Base-by-base conservation (phyloP, 1,140 invertebrate genomes). In the Cyclina sinensis region DNA sequence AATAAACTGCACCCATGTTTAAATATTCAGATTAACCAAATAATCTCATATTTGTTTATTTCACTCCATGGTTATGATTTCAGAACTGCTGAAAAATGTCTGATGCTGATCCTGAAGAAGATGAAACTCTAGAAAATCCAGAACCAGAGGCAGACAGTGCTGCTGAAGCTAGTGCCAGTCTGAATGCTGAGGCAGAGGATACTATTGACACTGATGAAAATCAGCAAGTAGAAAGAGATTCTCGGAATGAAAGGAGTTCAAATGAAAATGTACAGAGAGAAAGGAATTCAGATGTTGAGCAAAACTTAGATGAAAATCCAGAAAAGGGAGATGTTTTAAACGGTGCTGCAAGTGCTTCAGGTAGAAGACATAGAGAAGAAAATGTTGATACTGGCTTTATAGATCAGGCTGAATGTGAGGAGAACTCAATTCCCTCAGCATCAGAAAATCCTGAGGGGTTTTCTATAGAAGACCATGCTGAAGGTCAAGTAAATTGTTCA, bases 21-120 rank as follows among this genome's bases (percentile, higher is more conserved):
- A n/a, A n/a, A n/a, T n/a, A n/a, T n/a, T n/a, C n/a, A n/a, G n/a
- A n/a, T n/a, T n/a, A n/a, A n/a, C n/a, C n/a, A n/a, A n/a, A n/a
- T n/a, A n/a, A n/a, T n/a, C n/a, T n/a, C n/a, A n/a, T n/a, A n/a
- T n/a, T n/a, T n/a, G n/a, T n/a, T n/a, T n/a, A n/a, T n/a, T n/a
- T n/a, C n/a, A n/a, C n/a, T n/a, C n/a, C n/a, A n/a, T n/a, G n/a
- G n/a, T n/a, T n/a, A n/a, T n/a, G 4, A 74, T 37, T 54, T 54
- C 51, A 54, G 51, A 54, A 54, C 18, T 62, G 57, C n/a, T 57
- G 35, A 21, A 73, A 46, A 51, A 87, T 87, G 85, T 87, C 85
- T 62, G 85, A 87, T 78, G 73, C 51, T 43, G 85, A 87, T 35
- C 68, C 43, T 24, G 82, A 84, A 18, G 32, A 65, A 73, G 85